Evolutionary conservation across 2,113 vertebrate species (phyloP).

Genomic region (Athene cunicularia): DNA sequence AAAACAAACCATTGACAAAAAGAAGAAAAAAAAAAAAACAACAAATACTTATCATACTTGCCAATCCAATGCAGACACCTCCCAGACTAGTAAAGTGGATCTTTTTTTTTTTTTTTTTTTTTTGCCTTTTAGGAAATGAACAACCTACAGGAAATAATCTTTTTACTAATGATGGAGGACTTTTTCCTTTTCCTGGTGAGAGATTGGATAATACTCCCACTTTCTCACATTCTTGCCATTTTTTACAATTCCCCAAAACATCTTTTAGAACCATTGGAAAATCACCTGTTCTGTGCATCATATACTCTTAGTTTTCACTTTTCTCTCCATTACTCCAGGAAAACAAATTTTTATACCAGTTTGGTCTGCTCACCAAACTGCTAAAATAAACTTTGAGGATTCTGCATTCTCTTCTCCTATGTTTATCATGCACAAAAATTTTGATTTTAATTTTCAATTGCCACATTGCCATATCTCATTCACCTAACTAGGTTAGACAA

Average conservation of each 20-base stretch:
- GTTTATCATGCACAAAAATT: neutral
- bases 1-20: neutral
- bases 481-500: neutral
- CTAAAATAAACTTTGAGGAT: neutral
- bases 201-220: neutral
- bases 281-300: accelerated
- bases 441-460: neutral
- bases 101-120: neutral
- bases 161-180: neutral
- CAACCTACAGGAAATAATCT: neutral
- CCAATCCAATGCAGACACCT: neutral
- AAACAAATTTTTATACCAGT: neutral
- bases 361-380: neutral
- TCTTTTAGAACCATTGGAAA: neutral
- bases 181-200: neutral
- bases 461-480: neutral
- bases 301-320: neutral
- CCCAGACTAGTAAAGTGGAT: neutral
- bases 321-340: neutral
- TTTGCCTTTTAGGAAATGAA: neutral
- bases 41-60: neutral
- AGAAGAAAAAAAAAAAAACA: neutral
- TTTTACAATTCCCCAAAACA: neutral
- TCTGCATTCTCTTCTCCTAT: neutral
- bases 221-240: neutral